Base-by-base conservation (phyloP, 2,113 vertebrate genomes). In the Poecile atricapillus region DNA sequence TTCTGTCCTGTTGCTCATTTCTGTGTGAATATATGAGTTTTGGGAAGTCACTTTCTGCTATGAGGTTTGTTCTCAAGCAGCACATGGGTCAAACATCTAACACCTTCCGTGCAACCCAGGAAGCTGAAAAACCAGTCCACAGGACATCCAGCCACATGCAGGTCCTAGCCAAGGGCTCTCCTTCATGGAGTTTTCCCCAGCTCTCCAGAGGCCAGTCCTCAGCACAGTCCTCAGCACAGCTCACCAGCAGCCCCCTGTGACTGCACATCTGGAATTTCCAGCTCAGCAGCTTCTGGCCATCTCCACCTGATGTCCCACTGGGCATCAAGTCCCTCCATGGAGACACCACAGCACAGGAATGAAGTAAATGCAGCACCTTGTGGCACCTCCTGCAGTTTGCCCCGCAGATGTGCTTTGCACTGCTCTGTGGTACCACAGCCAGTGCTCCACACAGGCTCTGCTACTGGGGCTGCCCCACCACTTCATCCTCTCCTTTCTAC, bases 1-100 rank as follows among this genome's bases (percentile, higher is more conserved):
- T 94, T 88, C 65, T 65, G 65, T 55, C 83, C 65, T 63, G 63
- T 28, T 77, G 80, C 74, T 96, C 90, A 85, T 96, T 94, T 97
- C 67, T 84, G 35, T 30, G 55, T 20, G 17, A 93, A 78, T 43
- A 15, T n/a, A 63, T 27, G 20, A 83, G 46, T 68, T 58, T 69
- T 1, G 10, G 63, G 50, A 90, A 93, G 77, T 39, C 58, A 15
- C 56, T 49, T 79, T 52, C 56, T 88, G 76, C 73, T 69, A 37
- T 0, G 2, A 55, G 18, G 24, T 41, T 79, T 56, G 30, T 33
- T 68, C n/a, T 71, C 0, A 0, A 81, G 85, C 69, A 46, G 35
- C 28, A 28, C 1, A 0, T 2, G 21, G 83, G 62, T 58, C 31
- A 63, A 53, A 78, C 80, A 28, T 33, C 52, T 55, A 17, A 11